phyloP scores from a whole-genome alignment of 1,140 invertebrate genomes.

The Zaprionus lachaisei region DNA sequence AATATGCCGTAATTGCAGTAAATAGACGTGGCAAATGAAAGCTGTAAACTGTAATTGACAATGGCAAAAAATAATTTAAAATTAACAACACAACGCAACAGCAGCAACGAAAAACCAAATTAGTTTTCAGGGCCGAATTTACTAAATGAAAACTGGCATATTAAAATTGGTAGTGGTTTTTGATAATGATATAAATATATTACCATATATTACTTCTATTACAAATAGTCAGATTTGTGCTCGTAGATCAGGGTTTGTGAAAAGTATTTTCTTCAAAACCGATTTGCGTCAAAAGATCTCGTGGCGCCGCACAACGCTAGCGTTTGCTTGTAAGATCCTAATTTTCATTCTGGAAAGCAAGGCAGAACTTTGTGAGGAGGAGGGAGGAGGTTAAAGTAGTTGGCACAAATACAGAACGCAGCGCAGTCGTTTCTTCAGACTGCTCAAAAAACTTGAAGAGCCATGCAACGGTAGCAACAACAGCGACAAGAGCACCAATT shows the following conservation, averaged over 20 bases:
- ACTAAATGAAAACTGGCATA: neutral
- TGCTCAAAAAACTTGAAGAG: constrained; percentile 49
- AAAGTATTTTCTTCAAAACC: neutral
- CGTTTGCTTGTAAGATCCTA: constrained; percentile 6
- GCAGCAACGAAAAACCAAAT: neutral
- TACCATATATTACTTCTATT: neutral
- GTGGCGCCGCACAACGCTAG: neutral
- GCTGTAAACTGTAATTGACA: neutral
- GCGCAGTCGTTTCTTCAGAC: constrained; percentile 29
- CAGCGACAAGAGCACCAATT: constrained; percentile 22
- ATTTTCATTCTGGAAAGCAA: neutral
- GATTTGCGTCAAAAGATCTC: neutral
- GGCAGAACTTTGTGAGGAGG: neutral
- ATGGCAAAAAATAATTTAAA: neutral
- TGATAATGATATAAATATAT: neutral
- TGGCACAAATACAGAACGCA: constrained; percentile 39
- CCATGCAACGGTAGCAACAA: constrained; percentile 22
- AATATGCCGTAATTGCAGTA: neutral
- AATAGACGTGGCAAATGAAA: neutral
- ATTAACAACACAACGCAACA: neutral
- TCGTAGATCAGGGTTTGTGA: neutral
- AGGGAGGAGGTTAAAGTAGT: constrained; percentile 41
- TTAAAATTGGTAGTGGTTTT: neutral
- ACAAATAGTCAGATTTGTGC: neutral
- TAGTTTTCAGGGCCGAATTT: neutral